Conservation (phyloP, 2,888 invertebrate species). For the Nowickia ferox region DNA sequence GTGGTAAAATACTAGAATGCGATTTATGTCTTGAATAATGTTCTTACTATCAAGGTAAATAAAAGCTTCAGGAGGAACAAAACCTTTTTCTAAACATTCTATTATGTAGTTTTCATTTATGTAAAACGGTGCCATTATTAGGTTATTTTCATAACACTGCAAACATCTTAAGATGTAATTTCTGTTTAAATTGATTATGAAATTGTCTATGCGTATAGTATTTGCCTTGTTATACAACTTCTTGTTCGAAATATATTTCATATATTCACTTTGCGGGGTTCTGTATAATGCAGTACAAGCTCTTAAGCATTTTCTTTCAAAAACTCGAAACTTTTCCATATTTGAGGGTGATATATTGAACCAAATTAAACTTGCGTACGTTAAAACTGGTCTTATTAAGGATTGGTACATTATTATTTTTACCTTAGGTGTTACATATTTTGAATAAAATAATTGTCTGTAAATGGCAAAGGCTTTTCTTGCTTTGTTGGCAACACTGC, state of each 20-base stretch:
- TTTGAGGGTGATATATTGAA: constrained; percentile 48
- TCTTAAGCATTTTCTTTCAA: constrained; percentile 46
- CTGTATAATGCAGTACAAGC: constrained; percentile 27
- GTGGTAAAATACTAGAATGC: too few relatives aligned
- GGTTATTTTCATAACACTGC: too few relatives aligned
- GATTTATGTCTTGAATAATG: too few relatives aligned
- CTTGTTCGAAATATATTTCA: constrained; percentile 49
- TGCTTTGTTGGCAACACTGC: background rate
- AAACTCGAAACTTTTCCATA: too few relatives aligned
- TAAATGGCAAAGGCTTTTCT: background rate
- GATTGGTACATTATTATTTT: constrained; percentile 46
- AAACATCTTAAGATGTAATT: too few relatives aligned
- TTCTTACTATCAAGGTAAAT: background rate
- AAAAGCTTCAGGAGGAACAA: too few relatives aligned
- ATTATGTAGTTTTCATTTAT: too few relatives aligned
- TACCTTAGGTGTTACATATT: constrained; percentile 2
- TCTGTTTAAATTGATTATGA: too few relatives aligned
- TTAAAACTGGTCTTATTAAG: too few relatives aligned
- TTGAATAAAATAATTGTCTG: constrained; percentile 9
- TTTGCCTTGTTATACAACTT: constrained; percentile 27
- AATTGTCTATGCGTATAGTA: too few relatives aligned
- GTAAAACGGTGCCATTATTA: too few relatives aligned
- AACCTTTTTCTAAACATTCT: too few relatives aligned
- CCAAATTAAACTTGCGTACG: constrained; percentile 20
- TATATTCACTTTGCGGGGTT: constrained; percentile 2